A percentile compares a stretch with the other conserved stretches of the same genome.
Evolutionary conservation across 2,888 invertebrate genomes (phyloP).

Genomic region (Dilophus febrilis): DNA sequence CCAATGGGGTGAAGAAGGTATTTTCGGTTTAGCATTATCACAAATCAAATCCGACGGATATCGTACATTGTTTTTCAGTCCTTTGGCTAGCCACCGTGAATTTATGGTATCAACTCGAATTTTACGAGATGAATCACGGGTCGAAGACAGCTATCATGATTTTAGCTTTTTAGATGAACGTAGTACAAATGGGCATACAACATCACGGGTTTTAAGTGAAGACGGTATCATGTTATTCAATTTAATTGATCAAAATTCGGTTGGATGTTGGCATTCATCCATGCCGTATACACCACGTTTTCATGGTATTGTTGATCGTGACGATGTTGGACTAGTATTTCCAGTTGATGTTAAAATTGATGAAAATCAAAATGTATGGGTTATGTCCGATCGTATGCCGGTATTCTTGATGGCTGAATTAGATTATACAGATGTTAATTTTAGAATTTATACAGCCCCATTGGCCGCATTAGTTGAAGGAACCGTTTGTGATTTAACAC

Average conservation of each 20-base stretch:
- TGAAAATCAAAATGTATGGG: constrained; percentile 53
- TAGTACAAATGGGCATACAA: constrained; percentile 50
- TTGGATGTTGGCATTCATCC: constrained; percentile 66
- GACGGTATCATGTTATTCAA: constrained; percentile 59
- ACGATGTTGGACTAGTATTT: constrained; percentile 58
- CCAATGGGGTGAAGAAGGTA: constrained; percentile 70
- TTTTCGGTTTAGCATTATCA: constrained; percentile 60
- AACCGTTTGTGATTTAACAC: constrained; percentile 50
- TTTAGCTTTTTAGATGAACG: constrained; percentile 44
- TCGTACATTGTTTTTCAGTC: constrained; percentile 59
- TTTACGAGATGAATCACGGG: constrained; percentile 48
- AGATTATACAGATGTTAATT: constrained; percentile 60
- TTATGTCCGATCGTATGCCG: constrained; percentile 68
- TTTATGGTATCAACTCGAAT: constrained; percentile 62
- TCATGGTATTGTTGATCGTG: constrained; percentile 52
- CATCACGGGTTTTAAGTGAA: constrained; percentile 56
- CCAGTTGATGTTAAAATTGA: constrained; percentile 67
- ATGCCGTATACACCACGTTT: constrained; percentile 46
- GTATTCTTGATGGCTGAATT: constrained; percentile 51
- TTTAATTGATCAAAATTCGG: constrained; percentile 62
- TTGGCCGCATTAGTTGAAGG: constrained; percentile 45
- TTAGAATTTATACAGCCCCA: constrained; percentile 55
- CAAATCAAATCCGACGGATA: constrained; percentile 48
- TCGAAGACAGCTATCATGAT: constrained; percentile 50
- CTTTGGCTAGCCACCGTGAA: constrained; percentile 59